Conservation (phyloP, 2,888 invertebrate genomes). For the Drosophila lutescens region DNA sequence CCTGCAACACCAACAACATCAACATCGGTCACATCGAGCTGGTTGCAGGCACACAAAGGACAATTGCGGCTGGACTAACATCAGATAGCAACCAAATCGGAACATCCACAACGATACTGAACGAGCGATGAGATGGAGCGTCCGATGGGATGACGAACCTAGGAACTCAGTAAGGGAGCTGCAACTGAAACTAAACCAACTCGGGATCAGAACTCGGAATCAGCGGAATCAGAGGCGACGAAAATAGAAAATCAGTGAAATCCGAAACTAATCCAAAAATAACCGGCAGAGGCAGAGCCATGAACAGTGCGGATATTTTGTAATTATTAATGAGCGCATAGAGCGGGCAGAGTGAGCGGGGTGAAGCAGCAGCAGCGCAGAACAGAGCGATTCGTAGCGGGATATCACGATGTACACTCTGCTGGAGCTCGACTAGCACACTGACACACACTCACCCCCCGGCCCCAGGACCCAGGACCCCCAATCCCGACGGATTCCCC, state of each 20-base stretch:
- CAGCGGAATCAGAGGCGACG: background rate
- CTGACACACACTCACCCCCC: slow-evolving; percentile 15
- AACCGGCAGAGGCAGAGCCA: slow-evolving; percentile 26
- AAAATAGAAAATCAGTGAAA: slow-evolving; percentile 27
- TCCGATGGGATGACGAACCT: slow-evolving; percentile 61
- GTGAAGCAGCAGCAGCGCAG: slow-evolving; percentile 15
- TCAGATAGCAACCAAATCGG: slow-evolving; percentile 9
- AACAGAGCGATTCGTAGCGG: slow-evolving; percentile 41
- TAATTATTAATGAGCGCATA: slow-evolving; percentile 50
- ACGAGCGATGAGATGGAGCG: slow-evolving; percentile 60
- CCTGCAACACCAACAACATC: slow-evolving; percentile 41
- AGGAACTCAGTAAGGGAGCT: slow-evolving; percentile 21
- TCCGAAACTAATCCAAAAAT: background rate
- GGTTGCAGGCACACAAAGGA: slow-evolving; percentile 53
- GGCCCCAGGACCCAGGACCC: background rate
- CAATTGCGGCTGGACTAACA: slow-evolving; percentile 28
- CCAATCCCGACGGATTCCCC: slow-evolving; percentile 25
- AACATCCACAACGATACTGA: slow-evolving; percentile 29
- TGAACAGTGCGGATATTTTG: slow-evolving; percentile 48
- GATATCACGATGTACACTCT: slow-evolving; percentile 53
- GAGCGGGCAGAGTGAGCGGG: slow-evolving; percentile 29
- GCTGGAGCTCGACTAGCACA: slow-evolving; percentile 43
- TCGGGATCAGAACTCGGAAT: slow-evolving; percentile 3
- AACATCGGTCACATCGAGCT: slow-evolving; percentile 35
- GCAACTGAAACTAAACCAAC: slow-evolving; percentile 26